A percentile compares a stretch with the other conserved stretches of the same genome.
phyloP scores from a whole-genome alignment of 2,797 vertebrate genomes.

The Periophthalmus magnuspinnatus region DNA sequence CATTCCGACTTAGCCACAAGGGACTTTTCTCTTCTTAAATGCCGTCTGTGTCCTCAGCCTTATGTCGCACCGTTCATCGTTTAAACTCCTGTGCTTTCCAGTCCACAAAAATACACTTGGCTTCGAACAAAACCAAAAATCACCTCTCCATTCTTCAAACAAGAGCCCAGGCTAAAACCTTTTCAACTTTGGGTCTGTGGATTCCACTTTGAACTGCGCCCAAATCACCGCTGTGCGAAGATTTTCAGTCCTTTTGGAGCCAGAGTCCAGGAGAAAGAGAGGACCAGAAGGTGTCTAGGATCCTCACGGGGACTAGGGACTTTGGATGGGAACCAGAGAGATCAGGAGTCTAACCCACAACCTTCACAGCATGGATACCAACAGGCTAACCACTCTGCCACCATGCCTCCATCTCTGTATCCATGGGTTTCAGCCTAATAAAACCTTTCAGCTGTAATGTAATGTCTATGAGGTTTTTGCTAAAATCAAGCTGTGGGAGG shows the following conservation, averaged over 20 bases:
- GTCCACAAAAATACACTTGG: too few relatives aligned
- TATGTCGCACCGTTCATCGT: not conserved
- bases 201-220: not conserved
- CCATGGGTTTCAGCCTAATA: too few relatives aligned
- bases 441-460: too few relatives aligned
- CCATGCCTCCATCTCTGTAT: not conserved
- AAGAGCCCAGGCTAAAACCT: not conserved
- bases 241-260: conserved; percentile 4
- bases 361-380: too few relatives aligned
- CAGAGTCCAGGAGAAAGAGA: not conserved
- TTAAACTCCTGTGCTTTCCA: not conserved
- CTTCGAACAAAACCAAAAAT: not conserved
- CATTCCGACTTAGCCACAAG: not conserved
- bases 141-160: conserved; percentile 2
- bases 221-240: conserved; percentile 5
- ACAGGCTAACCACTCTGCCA: not conserved
- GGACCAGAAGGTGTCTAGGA: too few relatives aligned
- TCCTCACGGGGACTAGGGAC: too few relatives aligned
- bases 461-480: too few relatives aligned
- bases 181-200: conserved; percentile 1
- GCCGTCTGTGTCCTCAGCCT: not conserved
- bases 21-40: not conserved
- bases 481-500: too few relatives aligned
- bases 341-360: too few relatives aligned
- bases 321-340: too few relatives aligned